Percentiles rank a stretch among this genome's conserved stretches.
Evolutionary conservation across 2,888 invertebrate genomes (phyloP).

Genomic region (Hydroisotoma schaefferi): DNA sequence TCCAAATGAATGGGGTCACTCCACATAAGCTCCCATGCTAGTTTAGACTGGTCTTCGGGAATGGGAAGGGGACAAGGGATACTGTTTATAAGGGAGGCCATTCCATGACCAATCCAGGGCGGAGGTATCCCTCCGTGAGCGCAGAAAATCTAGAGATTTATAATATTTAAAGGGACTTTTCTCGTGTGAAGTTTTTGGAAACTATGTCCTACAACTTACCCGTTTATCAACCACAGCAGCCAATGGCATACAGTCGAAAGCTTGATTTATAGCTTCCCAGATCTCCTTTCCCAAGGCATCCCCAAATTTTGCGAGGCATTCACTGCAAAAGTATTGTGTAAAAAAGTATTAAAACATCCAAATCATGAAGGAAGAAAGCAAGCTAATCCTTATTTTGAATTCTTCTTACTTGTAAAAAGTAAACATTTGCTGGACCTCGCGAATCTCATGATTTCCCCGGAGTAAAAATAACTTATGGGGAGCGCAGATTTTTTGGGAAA

Average conservation of each 20-base stretch:
- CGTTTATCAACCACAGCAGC: slow-evolving; percentile 71
- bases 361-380: slow-evolving; percentile 30
- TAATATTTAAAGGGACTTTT: slow-evolving; percentile 5
- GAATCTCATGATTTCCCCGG: slow-evolving; percentile 73
- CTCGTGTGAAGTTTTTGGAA: not conserved
- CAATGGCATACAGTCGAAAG: slow-evolving; percentile 68
- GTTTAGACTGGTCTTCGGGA: slow-evolving; percentile 65
- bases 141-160: slow-evolving; percentile 69
- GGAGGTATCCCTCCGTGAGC: slow-evolving; percentile 76
- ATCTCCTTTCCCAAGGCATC: slow-evolving; percentile 61
- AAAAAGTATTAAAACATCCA: not conserved
- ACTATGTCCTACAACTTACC: slow-evolving; percentile 52
- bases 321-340: slow-evolving; percentile 53
- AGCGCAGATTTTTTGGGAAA: slow-evolving; percentile 66
- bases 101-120: slow-evolving; percentile 62
- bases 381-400: slow-evolving; percentile 9
- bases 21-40: slow-evolving; percentile 77
- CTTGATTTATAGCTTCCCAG: slow-evolving; percentile 67
- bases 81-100: slow-evolving; percentile 62
- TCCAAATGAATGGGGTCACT: slow-evolving; percentile 65
- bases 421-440: slow-evolving; percentile 69
- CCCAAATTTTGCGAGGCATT: slow-evolving; percentile 67
- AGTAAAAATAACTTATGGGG: slow-evolving; percentile 63
- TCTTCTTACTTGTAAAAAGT: slow-evolving; percentile 62
- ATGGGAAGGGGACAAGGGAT: slow-evolving; percentile 64